Evolutionary conservation across 2,888 invertebrate genomes (phyloP).

Genomic region (Xestia sexstrigata): DNA sequence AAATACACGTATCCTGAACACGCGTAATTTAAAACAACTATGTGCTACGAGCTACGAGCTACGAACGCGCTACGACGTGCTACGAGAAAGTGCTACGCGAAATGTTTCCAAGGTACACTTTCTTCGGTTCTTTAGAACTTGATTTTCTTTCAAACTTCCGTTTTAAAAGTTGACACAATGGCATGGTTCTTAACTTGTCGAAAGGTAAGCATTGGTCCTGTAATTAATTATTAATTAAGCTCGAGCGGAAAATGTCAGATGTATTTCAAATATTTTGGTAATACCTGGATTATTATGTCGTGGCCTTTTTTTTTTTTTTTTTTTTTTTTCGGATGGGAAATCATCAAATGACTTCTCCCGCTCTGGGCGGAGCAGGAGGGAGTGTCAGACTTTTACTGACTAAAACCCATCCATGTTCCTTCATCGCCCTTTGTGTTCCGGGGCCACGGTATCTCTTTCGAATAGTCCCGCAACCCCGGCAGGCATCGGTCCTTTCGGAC

Average conservation of each 20-base stretch:
- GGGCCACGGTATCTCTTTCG: too few relatives aligned
- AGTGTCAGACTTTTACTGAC: too few relatives aligned
- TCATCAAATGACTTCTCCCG: too few relatives aligned
- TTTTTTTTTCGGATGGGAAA: too few relatives aligned
- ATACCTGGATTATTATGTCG: background rate
- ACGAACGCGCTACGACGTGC: slow-evolving; percentile 48
- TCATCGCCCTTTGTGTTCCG: too few relatives aligned
- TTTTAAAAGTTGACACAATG: slow-evolving; percentile 34
- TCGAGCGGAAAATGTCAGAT: background rate
- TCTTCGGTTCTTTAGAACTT: slow-evolving; percentile 15
- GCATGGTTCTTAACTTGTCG: background rate
- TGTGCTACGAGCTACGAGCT: slow-evolving; percentile 52
- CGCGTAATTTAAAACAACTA: slow-evolving; percentile 31
- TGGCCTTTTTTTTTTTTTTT: too few relatives aligned
- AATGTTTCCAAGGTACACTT: slow-evolving; percentile 37
- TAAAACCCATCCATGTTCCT: too few relatives aligned
- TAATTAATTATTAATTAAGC: background rate
- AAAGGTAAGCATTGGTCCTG: slow-evolving; percentile 18
- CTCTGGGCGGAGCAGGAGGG: too few relatives aligned
- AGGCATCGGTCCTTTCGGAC: too few relatives aligned
- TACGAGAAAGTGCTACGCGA: slow-evolving; percentile 46
- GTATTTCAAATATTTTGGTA: background rate
- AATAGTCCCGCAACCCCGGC: too few relatives aligned
- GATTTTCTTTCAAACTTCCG: slow-evolving; percentile 33
- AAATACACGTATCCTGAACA: slow-evolving; percentile 30